A percentile compares a stretch with the other conserved stretches of the same genome.
These are phyloP conservation scores for Mactromeris polynyma DNA, from an alignment of 2,888 invertebrate genomes.

Conservation along the genomic window DNA sequence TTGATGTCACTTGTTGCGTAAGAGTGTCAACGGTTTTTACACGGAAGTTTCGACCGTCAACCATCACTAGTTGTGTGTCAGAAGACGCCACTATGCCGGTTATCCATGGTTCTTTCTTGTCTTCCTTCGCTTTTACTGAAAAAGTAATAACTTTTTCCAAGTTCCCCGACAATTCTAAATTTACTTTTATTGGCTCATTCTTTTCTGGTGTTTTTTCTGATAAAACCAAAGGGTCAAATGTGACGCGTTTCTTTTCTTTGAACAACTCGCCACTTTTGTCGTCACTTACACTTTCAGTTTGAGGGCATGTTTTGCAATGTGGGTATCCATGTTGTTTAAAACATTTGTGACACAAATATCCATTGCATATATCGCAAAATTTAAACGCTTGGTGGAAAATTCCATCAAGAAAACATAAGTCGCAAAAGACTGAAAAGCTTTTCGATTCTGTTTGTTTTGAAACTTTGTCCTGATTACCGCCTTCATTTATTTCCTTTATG, in stretches of 20 bases:
- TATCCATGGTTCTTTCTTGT: slow-evolving; percentile 11
- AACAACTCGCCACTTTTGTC: background rate
- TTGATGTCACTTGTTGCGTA: background rate
- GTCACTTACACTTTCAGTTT: background rate
- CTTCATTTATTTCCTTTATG: background rate
- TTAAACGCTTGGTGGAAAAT: background rate
- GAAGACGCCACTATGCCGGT: background rate
- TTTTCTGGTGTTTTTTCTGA: background rate
- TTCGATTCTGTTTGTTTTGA: background rate
- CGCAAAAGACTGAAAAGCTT: slow-evolving; percentile 7
- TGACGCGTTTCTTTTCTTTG: background rate
- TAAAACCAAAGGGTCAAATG: background rate
- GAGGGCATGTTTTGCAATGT: background rate
- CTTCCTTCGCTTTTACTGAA: background rate
- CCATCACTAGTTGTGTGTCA: background rate
- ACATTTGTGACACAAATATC: slow-evolving; percentile 27
- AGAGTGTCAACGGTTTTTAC: slow-evolving; percentile 12
- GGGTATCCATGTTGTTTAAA: background rate
- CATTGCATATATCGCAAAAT: slow-evolving; percentile 24
- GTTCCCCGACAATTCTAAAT: background rate
- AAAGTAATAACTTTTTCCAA: background rate
- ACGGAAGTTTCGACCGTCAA: slow-evolving; percentile 3
- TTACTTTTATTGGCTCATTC: background rate
- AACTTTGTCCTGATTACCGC: background rate
- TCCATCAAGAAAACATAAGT: background rate